Base-by-base conservation (phyloP, 2,888 invertebrate genomes). In the Chalcosyrphus nemorum region DNA sequence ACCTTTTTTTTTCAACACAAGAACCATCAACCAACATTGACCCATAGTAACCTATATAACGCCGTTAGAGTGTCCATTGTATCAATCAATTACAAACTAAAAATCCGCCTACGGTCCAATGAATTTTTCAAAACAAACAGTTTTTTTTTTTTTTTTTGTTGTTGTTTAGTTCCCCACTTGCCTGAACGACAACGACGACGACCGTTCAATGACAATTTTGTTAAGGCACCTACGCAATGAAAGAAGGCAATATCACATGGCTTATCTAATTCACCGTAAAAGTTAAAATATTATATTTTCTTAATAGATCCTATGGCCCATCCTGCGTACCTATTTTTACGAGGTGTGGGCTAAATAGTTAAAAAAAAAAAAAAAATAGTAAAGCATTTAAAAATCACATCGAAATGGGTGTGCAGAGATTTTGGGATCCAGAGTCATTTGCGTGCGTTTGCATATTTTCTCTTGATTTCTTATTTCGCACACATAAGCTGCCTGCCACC, bases 51-150 rank as follows among this genome's bases (percentile, higher is more conserved):
- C 71, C 75, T 63, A 50, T 50, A 38, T 50, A 74, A 47, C 47
- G 56, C 27, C 57, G 32, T 71, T 61, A 61, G 21, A 47, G 32
- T 52, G 54, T 17, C 66, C 54, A 82, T 77, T 72, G 65, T 72
- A 68, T 82, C 66, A 59, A 82, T 77, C 81, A 82, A 72, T 77
- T 72, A 71, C 19, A 45, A 77, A 81, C 45, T 59, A 61, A 82
- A 81, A 82, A 54, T 54, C 72, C 81, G 66, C 77, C 81, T 32
- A 77, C 77, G 66, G 61, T 66, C 47, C 32, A 71, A 24, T 71
- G 52, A 65, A 45, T 66, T 66, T 78, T 57, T 7, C 15, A 75
- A 75, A 75, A 75, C 11, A 11, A 17, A n/a, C n/a, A n/a, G n/a
- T n/a, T n/a, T n/a, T n/a, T n/a, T n/a, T n/a, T 32, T 21, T 19